Percentiles rank a stretch among this genome's conserved stretches.
Conservation (phyloP, 2,113 vertebrate genomes). For the Peromyscus polionotus region DNA sequence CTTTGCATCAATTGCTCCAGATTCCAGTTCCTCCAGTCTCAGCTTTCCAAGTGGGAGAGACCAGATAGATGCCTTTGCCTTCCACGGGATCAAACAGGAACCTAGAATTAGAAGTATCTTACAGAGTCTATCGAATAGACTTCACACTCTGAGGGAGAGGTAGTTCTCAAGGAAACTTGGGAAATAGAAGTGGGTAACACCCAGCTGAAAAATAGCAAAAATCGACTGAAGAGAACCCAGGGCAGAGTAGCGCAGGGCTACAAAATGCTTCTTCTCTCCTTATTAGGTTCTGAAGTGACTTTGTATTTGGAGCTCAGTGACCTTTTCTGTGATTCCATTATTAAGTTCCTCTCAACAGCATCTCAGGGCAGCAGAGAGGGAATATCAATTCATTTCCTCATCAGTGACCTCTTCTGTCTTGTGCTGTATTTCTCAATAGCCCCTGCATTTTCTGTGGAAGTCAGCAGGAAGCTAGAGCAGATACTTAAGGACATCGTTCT, state of each 20-base stretch:
- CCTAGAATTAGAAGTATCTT: neutral
- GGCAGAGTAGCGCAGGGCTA: neutral
- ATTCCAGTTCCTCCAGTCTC: slow-evolving; percentile 17
- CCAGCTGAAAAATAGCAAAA: neutral
- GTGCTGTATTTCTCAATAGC: slow-evolving; percentile 37
- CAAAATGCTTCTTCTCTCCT: neutral
- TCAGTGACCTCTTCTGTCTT: slow-evolving; percentile 54
- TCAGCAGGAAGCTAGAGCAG: slow-evolving; percentile 50
- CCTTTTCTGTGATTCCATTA: slow-evolving; percentile 51
- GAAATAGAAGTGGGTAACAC: neutral
- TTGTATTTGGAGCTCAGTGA: slow-evolving; percentile 54
- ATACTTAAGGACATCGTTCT: slow-evolving; percentile 36
- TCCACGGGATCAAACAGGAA: neutral
- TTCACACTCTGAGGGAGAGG: neutral
- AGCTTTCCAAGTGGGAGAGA: neutral
- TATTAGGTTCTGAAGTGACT: neutral
- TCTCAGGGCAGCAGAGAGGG: slow-evolving; percentile 14
- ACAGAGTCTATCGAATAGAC: neutral
- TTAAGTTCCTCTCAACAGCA: slow-evolving; percentile 62
- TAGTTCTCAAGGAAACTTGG: slow-evolving; percentile 8
- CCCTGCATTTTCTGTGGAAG: slow-evolving; percentile 28
- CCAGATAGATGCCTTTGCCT: neutral
- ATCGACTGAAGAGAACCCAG: neutral
- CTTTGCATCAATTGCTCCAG: neutral
- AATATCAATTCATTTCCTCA: slow-evolving; percentile 27